Base-by-base conservation (phyloP, 2,113 vertebrate species). In the Puma concolor region DNA sequence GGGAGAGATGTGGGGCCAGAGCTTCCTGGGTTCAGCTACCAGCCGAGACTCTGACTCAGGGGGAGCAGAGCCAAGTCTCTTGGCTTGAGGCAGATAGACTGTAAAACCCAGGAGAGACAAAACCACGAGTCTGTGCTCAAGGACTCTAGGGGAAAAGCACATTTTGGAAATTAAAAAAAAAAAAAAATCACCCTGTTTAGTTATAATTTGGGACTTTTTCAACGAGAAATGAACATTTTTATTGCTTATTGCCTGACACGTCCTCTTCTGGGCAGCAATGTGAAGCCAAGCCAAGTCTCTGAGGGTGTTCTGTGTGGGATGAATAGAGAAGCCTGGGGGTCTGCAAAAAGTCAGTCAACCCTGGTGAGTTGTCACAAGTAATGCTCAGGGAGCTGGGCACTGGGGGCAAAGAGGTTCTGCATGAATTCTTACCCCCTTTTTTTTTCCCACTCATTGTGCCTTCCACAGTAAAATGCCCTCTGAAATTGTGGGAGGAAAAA, bases 1-100 rank as follows among this genome's bases (percentile, higher is more conserved):
- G 93, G 72, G 96, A 94, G 96, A 95, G 94, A 84, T 38, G 14
- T 33, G 36, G 88, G 95, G 96, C 96, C 94, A 83, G 96, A 48
- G 84, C 90, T 97, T 97, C 96, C 97, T 97, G 94, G 96, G 98
- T 96, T 95, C 97, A 97, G 89, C 97, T 97, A 90, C 93, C 96
- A 98, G 93, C 91, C 66, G 95, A 94, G 94, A 97, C 97, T 90
- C 95, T 97, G 97, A 97, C 92, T 98, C 95, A 97, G 80, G 95
- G 79, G 80, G 63, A 87, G n/a, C 60, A 17, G 71, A 81, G 97
- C 96, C 97, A 98, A 96, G 92, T 92, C 71, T 97, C 89, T 95
- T 96, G 97, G 97, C 97, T 98, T 48, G n/a, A 96, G 96, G 95
- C 95, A 81, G 96, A 80, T 19, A 91, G 93, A 84, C 97, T 90